Evolutionary conservation across 2,888 invertebrate genomes (phyloP).

Genomic region (Isotomurus palustris): DNA sequence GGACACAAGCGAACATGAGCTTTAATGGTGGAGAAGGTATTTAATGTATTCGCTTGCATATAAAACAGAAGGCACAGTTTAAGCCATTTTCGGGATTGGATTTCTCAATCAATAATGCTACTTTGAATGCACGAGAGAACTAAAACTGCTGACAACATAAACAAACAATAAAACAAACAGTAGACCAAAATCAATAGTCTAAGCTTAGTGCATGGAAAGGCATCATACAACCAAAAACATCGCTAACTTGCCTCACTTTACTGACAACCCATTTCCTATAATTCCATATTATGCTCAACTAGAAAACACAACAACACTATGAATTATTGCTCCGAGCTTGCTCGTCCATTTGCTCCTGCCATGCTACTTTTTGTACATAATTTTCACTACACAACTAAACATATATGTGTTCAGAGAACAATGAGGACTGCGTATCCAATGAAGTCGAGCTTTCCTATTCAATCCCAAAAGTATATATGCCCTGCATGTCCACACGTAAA

Average conservation of each 20-base stretch:
- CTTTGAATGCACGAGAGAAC: slow-evolving; percentile 46
- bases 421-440: too few species aligned
- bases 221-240: too few species aligned
- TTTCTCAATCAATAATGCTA: slow-evolving; percentile 47
- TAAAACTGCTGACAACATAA: slow-evolving; percentile 48
- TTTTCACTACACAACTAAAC: too few species aligned
- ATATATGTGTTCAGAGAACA: too few species aligned
- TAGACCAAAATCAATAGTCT: slow-evolving; percentile 47
- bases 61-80: neutral
- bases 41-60: slow-evolving; percentile 1
- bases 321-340: too few species aligned
- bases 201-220: slow-evolving; percentile 36
- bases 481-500: too few species aligned
- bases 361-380: slow-evolving; percentile 5
- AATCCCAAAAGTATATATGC: too few species aligned
- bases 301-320: slow-evolving; percentile 8
- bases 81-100: slow-evolving; percentile 45
- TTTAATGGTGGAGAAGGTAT: neutral
- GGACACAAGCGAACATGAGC: neutral
- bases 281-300: slow-evolving; percentile 6
- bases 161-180: slow-evolving; percentile 48
- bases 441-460: too few species aligned
- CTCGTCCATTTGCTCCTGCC: too few species aligned
- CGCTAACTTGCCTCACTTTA: neutral
- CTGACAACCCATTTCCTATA: slow-evolving; percentile 9